A percentile compares a stretch with the other conserved stretches of the same genome.
These are phyloP conservation scores for Planiliza haematocheilus DNA, from an alignment of 2,113 vertebrate species.

Conservation along the genomic window DNA sequence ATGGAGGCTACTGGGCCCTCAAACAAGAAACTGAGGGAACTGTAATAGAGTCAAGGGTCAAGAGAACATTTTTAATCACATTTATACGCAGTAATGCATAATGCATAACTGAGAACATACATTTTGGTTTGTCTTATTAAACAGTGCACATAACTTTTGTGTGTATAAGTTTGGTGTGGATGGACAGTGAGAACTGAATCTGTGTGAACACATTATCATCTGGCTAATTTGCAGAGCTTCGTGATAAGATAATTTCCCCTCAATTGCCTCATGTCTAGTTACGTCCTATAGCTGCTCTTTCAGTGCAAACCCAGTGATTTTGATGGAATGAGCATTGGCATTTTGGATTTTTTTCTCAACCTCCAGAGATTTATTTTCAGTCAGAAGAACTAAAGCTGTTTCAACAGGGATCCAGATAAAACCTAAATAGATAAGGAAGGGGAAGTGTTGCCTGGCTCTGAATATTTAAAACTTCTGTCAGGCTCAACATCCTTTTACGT, in stretches of 20 bases:
- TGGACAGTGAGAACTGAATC: constrained; percentile 36
- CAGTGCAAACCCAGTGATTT: constrained; percentile 55
- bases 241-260: constrained; percentile 43
- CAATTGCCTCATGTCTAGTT: constrained; percentile 60
- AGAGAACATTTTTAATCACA: constrained; percentile 31
- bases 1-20: constrained; percentile 5
- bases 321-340: constrained; percentile 60
- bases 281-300: constrained; percentile 38
- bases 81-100: constrained; percentile 6
- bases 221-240: constrained; percentile 55
- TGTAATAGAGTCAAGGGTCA: constrained; percentile 7
- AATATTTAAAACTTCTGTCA: constrained; percentile 15
- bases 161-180: constrained; percentile 13
- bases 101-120: not conserved
- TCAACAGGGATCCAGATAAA: constrained; percentile 22
- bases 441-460: constrained; percentile 33
- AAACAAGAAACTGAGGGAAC: constrained; percentile 5
- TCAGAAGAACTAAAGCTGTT: constrained; percentile 25
- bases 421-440: constrained; percentile 9
- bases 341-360: constrained; percentile 44
- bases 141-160: not conserved
- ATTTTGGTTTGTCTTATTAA: not conserved
- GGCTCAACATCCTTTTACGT: not conserved
- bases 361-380: constrained; percentile 57
- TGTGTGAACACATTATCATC: constrained; percentile 49